Percentiles rank a stretch among this genome's conserved stretches.
These are phyloP conservation scores for Sciurus niger DNA, from an alignment of 2,113 vertebrate genomes.

Conservation along the genomic window DNA sequence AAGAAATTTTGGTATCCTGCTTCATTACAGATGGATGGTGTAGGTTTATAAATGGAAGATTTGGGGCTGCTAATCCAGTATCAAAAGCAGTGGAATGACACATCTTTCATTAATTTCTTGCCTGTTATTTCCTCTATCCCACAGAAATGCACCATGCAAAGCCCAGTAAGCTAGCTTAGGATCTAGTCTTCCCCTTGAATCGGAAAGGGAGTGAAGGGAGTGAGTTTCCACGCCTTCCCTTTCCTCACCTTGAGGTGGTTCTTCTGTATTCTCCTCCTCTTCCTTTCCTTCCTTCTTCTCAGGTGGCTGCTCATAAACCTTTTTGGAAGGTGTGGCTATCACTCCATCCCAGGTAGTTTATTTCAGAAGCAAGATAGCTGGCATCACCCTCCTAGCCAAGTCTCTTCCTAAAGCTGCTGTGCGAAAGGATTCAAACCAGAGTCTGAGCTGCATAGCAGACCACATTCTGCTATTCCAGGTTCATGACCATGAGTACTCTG, in stretches of 20 bases:
- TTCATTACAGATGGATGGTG: not conserved
- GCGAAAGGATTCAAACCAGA: slow-evolving; percentile 96
- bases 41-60: not conserved
- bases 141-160: slow-evolving; percentile 35
- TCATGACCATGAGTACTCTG: slow-evolving; percentile 98
- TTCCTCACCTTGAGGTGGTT: slow-evolving; percentile 91
- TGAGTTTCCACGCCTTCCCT: slow-evolving; percentile 97
- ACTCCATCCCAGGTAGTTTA: slow-evolving; percentile 99
- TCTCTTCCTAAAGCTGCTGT: slow-evolving; percentile 97
- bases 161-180: not conserved
- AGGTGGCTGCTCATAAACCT: slow-evolving; percentile 97
- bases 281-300: slow-evolving; percentile 99
- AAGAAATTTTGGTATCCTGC: slow-evolving; percentile 53
- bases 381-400: slow-evolving; percentile 96
- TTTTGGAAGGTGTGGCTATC: slow-evolving; percentile 97
- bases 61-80: slow-evolving; percentile 5
- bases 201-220: not conserved
- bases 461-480: slow-evolving; percentile 98
- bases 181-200: not conserved
- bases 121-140: not conserved
- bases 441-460: slow-evolving; percentile 98
- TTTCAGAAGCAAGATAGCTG: slow-evolving; percentile 91
- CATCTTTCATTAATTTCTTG: not conserved
- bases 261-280: slow-evolving; percentile 94
- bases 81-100: slow-evolving; percentile 35